Evolutionary conservation across 2,888 invertebrate species (phyloP).

Genomic region (Tipula confusa): DNA sequence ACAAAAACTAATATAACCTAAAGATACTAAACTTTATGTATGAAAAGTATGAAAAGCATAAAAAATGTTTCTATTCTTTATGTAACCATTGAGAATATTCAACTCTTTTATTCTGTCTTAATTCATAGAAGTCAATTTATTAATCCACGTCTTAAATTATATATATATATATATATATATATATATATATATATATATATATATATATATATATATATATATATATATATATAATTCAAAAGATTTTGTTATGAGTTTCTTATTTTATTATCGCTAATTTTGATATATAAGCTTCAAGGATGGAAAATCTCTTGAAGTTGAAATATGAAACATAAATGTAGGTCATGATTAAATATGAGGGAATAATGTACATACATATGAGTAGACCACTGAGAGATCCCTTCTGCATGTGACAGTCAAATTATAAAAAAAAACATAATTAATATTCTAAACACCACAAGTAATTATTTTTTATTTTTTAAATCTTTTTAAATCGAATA

Average conservation of each 20-base stretch:
- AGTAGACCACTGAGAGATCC: neutral
- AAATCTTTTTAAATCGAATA: neutral
- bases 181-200: neutral
- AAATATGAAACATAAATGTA: neutral
- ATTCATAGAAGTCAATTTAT: slow-evolving; percentile 25
- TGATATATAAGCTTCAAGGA: slow-evolving; percentile 5
- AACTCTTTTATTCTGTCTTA: neutral
- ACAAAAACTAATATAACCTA: neutral
- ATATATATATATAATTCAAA: neutral
- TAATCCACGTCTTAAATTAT: neutral
- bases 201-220: neutral
- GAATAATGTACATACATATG: neutral
- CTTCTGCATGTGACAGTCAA: neutral
- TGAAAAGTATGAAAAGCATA: neutral
- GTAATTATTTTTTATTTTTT: neutral
- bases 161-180: neutral
- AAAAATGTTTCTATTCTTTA: neutral
- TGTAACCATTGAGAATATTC: slow-evolving; percentile 20
- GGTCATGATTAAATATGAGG: neutral
- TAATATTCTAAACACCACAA: neutral
- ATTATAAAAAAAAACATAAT: neutral
- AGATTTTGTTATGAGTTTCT: neutral
- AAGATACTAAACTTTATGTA: neutral
- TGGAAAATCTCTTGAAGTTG: neutral
- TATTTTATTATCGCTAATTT: slow-evolving; percentile 25